These are phyloP conservation scores for Drosophila ezoana DNA, from an alignment of 2,888 invertebrate species.

Conservation along the genomic window DNA sequence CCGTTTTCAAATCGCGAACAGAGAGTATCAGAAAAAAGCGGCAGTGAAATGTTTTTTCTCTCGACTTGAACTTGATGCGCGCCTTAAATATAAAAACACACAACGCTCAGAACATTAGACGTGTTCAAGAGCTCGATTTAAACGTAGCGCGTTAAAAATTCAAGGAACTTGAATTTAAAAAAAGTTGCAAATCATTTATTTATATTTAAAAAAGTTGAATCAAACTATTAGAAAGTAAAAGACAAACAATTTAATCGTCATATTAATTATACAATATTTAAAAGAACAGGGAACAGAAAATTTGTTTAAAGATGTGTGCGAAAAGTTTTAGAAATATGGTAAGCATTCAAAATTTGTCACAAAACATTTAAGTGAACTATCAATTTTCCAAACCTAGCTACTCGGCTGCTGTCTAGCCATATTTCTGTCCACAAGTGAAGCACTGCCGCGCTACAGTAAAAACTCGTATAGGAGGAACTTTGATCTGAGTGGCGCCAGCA, in stretches of 20 bases:
- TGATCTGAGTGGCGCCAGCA: conserved; percentile 46
- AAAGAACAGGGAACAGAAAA: conserved; percentile 1
- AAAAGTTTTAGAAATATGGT: conserved; percentile 49
- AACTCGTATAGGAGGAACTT: conserved; percentile 17
- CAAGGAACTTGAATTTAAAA: conserved; percentile 2
- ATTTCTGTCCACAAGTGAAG: conserved; percentile 25
- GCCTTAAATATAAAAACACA: conserved; percentile 75
- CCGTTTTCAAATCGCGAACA: background rate
- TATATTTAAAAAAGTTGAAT: background rate
- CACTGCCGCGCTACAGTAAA: conserved; percentile 60
- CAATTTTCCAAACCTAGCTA: conserved; percentile 20
- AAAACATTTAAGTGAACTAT: background rate
- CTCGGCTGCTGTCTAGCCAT: conserved; percentile 46
- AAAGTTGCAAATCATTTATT: background rate
- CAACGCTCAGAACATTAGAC: conserved; percentile 71
- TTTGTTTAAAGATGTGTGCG: conserved; percentile 27
- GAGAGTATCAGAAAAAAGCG: background rate
- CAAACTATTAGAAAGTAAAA: background rate
- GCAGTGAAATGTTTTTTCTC: conserved; percentile 32
- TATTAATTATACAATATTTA: background rate
- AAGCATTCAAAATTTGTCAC: conserved; percentile 11
- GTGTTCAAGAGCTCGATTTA: conserved; percentile 69
- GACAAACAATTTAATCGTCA: conserved; percentile 8
- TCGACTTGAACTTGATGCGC: conserved; percentile 40
- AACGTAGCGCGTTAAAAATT: conserved; percentile 36